Evolutionary conservation across 1,140 invertebrate species (phyloP), one percentile per base, ranked within the genome.

Genomic region (Zophobas morio): DNA sequence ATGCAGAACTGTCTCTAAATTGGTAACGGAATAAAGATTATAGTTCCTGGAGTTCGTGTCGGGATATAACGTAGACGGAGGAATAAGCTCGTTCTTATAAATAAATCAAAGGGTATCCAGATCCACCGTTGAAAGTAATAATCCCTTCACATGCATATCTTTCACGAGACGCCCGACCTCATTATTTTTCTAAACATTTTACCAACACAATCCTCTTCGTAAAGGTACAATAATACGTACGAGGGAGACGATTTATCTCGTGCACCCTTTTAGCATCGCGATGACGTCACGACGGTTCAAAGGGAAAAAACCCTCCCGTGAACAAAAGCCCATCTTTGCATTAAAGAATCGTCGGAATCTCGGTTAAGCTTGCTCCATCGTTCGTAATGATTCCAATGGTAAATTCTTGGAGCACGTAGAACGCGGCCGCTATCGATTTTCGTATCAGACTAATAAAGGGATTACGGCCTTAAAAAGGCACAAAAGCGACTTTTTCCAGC

Each of bases 401-500:
- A 51, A 51, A 51, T 51, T 51, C 49, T 51, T 20, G 3, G 3
- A 20, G 49, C 49, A 20, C 49, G 49, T 51, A 51, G 49, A 4
- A 20, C 3, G n/a, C 49, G 4, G 4, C n/a, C 35, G 35, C 35
- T 39, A 63, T 63, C 57, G 57, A 63, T 63, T 63, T 63, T 63
- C 1, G 35, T 39, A 63, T 63, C 57, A 39, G 36, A 36, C 36
- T 63, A 63, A 63, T 63, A 63, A 63, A 51, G 49, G 49, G 49
- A 51, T 51, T 51, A 51, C 49, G 49, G 20, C 6, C 49, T 51
- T 51, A 51, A 51, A 51, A 51, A 63, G 57, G 57, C 57, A 37
- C 56, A 60, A 60, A 60, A 60, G 56, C 56, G 34, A 60, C 57
- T 63, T 63, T 63, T 63, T 1, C 49, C n/a, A 51, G n/a, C 49